Evolutionary conservation across 1,140 invertebrate species (phyloP).

Genomic region (Drosophila ironensis): DNA sequence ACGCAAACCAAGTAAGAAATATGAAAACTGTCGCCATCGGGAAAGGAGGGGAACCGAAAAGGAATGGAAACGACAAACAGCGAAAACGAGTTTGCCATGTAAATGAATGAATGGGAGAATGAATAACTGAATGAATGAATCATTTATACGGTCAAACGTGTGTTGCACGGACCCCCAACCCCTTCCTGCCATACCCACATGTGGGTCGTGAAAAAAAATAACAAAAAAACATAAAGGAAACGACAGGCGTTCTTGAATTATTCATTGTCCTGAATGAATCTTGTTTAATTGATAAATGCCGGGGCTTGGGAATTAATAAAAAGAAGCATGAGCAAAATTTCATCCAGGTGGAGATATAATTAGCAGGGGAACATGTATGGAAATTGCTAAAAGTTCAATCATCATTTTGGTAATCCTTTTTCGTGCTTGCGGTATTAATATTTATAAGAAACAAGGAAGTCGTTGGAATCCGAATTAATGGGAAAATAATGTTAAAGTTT

Average conservation of each 20-base stretch:
- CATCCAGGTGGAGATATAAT: slow-evolving; percentile 8
- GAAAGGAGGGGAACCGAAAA: neutral
- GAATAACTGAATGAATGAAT: slow-evolving; percentile 53
- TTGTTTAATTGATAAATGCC: slow-evolving; percentile 27
- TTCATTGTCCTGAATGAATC: slow-evolving; percentile 22
- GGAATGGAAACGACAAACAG: slow-evolving; percentile 25
- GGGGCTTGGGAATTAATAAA: slow-evolving; percentile 20
- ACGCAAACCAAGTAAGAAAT: slow-evolving; percentile 62
- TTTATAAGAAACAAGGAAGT: no score
- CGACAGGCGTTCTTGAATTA: slow-evolving; percentile 3
- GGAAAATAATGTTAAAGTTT: no score
- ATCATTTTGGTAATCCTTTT: no score
- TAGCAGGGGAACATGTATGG: neutral
- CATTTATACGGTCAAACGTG: slow-evolving; percentile 37
- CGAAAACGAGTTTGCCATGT: slow-evolving; percentile 50
- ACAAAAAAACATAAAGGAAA: neutral
- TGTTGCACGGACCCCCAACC: neutral
- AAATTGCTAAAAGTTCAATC: no score
- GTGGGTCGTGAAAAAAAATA: neutral
- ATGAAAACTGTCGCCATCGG: slow-evolving; percentile 33
- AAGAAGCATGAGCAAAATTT: slow-evolving; percentile 1
- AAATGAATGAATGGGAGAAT: slow-evolving; percentile 44
- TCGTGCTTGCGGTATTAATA: no score
- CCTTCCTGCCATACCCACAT: neutral
- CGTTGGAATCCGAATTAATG: no score